Evolutionary conservation across 2,113 vertebrate genomes (phyloP).

Genomic region (Callipepla californica): DNA sequence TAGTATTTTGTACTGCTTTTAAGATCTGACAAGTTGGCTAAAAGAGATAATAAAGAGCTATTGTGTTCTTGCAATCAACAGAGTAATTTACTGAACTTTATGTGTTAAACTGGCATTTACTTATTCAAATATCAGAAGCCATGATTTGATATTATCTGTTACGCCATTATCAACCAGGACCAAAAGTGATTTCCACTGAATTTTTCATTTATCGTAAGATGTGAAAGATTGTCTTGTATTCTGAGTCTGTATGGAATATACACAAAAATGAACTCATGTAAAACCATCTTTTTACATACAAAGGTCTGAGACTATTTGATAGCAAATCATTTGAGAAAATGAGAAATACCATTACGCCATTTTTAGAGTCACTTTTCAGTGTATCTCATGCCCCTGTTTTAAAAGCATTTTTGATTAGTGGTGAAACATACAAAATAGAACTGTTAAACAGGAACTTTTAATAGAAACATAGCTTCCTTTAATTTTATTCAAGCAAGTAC

Average conservation of each 20-base stretch:
- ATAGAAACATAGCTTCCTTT: not conserved
- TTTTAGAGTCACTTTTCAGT: conserved; percentile 35
- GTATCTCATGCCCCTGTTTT: not conserved
- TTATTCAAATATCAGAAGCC: not conserved
- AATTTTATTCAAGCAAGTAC: not conserved
- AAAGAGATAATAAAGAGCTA: not conserved
- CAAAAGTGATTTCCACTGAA: not conserved
- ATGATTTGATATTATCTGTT: not conserved
- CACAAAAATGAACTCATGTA: not conserved
- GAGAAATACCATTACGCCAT: not conserved
- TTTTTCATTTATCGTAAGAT: not conserved
- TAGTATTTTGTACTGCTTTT: not conserved
- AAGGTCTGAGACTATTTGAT: not conserved
- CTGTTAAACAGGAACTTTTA: conserved; percentile 1
- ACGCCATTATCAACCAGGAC: not conserved
- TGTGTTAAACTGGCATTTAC: not conserved
- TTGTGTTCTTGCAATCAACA: not conserved
- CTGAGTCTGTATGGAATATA: not conserved
- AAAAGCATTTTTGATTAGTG: not conserved
- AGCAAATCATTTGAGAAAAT: not conserved
- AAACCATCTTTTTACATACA: not conserved
- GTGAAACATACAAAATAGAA: not conserved
- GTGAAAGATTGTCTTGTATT: not conserved
- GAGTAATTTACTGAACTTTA: not conserved
- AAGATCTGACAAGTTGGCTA: not conserved